phyloP scores from a whole-genome alignment of 2,797 vertebrate genomes.

The Acomys russatus region DNA sequence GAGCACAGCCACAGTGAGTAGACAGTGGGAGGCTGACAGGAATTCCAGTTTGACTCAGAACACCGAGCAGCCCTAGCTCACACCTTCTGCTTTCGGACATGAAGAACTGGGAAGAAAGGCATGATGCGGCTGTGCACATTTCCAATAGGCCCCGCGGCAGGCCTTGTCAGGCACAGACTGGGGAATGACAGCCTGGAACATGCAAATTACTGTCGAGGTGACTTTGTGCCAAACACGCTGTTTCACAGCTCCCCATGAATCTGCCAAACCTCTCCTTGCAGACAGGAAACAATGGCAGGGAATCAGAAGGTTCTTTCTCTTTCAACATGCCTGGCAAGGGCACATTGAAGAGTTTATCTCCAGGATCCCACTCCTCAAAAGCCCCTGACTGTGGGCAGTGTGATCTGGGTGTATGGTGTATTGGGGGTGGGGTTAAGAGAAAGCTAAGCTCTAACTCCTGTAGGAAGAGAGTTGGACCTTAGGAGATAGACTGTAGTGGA shows the following conservation, averaged over 20 bases:
- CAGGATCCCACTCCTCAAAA: background rate
- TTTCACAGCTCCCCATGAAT: slow-evolving; percentile 79
- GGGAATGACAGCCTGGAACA: slow-evolving; percentile 80
- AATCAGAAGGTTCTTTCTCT: background rate
- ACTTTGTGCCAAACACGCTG: slow-evolving; percentile 81
- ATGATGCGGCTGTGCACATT: background rate
- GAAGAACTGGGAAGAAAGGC: background rate
- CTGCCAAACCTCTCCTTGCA: slow-evolving; percentile 82
- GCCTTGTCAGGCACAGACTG: slow-evolving; percentile 75
- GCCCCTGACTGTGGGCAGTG: background rate
- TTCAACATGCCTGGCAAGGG: slow-evolving; percentile 35
- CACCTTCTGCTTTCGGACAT: fast-evolving
- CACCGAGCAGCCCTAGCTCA: fast-evolving
- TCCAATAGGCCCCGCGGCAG: slow-evolving; percentile 68
- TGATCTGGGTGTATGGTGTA: background rate
- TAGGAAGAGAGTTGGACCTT: background rate
- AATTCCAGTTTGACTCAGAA: background rate
- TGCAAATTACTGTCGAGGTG: slow-evolving; percentile 79
- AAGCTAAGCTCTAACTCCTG: background rate
- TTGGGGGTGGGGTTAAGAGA: background rate
- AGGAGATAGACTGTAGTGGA: background rate
- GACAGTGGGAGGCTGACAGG: fast-evolving
- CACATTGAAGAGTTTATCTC: background rate
- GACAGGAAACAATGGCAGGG: slow-evolving; percentile 75
- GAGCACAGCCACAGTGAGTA: background rate